Evolutionary conservation across 2,888 invertebrate species (phyloP), one percentile per base, ranked within the genome.

Genomic region (Heliconius erato): DNA sequence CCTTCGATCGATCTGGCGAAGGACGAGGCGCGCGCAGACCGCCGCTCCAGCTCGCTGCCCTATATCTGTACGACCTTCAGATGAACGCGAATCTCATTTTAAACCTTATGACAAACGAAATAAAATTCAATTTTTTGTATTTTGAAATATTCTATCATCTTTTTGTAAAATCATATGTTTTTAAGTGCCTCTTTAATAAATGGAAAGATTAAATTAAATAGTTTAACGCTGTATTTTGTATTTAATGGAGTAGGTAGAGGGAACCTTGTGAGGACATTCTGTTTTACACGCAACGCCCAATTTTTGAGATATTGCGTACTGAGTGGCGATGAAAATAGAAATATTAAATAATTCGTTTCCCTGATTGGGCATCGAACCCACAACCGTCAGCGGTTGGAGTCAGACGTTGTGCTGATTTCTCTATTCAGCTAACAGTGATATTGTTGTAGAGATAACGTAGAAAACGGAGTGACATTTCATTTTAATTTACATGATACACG

Each of bases 1-100:
- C 94, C 94, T 94, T 94, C 93, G 94, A 94, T 95, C 95, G 93
- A 95, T 95, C 84, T 83, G 65, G 44, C 86, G 91, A 94, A 95
- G 94, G 94, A 94, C 94, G 91, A 67, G 86, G 91, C 94, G 94
- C 93, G 94, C 94, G 94, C 95, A 93, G 19, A 79, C 81, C 82
- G 86, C 88, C 88, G 87, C 86, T 44, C 54, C 65, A 82, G 81
- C 69, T 67, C 19, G 79, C 68, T 72, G 79, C 32, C 63, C 79
- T 79, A 81, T 26, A 72, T 76, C 80, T 44, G 54, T 32, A 19
- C 81, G 71, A 78, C 81, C 81, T 81, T 78, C 71, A 49, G 28
- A 65, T 65, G 11, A 11, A 54, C 12, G 28, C 23, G 44, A 28
- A 49, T 67, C 35, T 23, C 23, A 80, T 49, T 65, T 63, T 65